A percentile compares a stretch with the other conserved stretches of the same genome.
These are phyloP conservation scores for Amphipoea oculea DNA, from an alignment of 2,888 invertebrate genomes.

Conservation along the genomic window DNA sequence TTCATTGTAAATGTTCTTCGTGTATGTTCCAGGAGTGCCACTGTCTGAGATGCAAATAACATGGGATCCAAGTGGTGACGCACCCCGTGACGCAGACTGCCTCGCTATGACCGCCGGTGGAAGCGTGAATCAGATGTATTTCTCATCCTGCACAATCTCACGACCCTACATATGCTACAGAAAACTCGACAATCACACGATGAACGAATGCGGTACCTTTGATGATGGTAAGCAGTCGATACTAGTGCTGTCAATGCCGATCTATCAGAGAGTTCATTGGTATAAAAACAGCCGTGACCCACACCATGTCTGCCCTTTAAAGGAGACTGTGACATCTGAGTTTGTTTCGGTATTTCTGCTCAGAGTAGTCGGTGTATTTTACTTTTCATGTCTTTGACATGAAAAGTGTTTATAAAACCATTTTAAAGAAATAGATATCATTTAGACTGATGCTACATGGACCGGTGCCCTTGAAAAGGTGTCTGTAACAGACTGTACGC, in stretches of 20 bases:
- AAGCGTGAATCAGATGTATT: fast-evolving
- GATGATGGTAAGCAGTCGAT: slow-evolving; percentile 26
- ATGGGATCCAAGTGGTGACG: fast-evolving
- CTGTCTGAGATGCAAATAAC: not conserved
- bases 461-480: not conserved
- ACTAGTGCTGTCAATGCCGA: too few species aligned
- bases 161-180: slow-evolving; percentile 35
- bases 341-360: not conserved
- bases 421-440: too few species aligned
- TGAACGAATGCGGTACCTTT: slow-evolving; percentile 35
- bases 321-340: not conserved
- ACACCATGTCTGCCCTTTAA: not conserved
- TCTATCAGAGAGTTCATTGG: not conserved
- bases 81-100: not conserved
- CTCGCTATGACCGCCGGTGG: not conserved
- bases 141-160: not conserved
- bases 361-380: not conserved
- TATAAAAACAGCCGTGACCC: not conserved
- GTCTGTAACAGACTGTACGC: not conserved
- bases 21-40: slow-evolving; percentile 29
- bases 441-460: not conserved
- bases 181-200: slow-evolving; percentile 23
- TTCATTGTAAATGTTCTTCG: not conserved
- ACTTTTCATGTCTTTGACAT: too few species aligned
- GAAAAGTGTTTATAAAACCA: not conserved